Evolutionary conservation across 2,888 invertebrate genomes (phyloP), one percentile per base, ranked within the genome.

Genomic region (Timandra comae): DNA sequence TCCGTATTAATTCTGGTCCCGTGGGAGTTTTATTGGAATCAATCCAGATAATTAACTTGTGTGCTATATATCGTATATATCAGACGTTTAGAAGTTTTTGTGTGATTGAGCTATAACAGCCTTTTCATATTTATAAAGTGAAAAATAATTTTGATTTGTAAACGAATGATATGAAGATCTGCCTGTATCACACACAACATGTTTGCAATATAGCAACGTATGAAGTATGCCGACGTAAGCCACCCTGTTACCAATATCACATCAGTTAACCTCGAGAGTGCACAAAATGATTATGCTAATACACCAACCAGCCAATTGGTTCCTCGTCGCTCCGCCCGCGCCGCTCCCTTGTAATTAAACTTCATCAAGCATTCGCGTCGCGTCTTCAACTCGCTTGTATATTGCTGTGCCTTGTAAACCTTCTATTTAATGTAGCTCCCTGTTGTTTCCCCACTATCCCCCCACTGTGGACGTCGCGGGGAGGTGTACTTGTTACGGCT

Each of bases 241-340:
- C 3, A 16, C 16, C 52, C 57, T 57, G n/a, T n/a, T 52, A 57
- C 50, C 52, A 66, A 74, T 70, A 67, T 61, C 57, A 61, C 63
- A 60, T 65, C 63, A 70, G 66, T 69, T 72, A 72, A 52, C 58
- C 51, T 52, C 55, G 49, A 48, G 48, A 47, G n/a, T 53, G 54
- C 56, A 58, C 62, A 60, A 66, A 66, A 69, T 68, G 63, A 72
- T 74, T 70, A 73, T 75, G 72, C 65, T 71, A 72, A 73, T 72
- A 64, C 51, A 62, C 49, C 61, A 66, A 59, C 58, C 65, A 66
- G 64, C 65, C 67, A 65, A 70, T 71, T 60, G 66, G 67, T 65
- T 68, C 57, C 56, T 59, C 62, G 62, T 55, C 56, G 9, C 16
- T 11, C 67, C 58, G 53, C 54, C 56, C 59, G 55, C 48, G 30